phyloP scores from a whole-genome alignment of 2,113 vertebrate species.

The Phylloscopus trochilus region DNA sequence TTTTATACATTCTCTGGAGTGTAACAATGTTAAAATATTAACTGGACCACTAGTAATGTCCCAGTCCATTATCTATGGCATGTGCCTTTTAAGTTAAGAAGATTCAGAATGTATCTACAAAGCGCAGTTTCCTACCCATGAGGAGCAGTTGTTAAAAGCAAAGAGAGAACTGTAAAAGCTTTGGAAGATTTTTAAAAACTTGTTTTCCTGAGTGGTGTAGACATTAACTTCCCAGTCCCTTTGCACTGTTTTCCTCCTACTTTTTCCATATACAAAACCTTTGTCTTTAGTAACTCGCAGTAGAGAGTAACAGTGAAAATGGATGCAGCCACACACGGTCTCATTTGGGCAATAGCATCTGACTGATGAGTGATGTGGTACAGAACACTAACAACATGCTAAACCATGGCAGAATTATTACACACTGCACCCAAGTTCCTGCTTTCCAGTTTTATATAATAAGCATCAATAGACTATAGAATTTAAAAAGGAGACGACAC shows the following conservation, averaged over 20 bases:
- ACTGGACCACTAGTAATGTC: not conserved
- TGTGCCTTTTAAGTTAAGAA: not conserved
- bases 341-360: not conserved
- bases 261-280: not conserved
- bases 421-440: not conserved
- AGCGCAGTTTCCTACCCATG: rapidly evolving
- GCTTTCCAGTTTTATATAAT: not conserved
- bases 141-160: not conserved
- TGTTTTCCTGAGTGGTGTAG: not conserved
- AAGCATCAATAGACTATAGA: not conserved
- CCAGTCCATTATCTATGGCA: not conserved
- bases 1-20: not conserved
- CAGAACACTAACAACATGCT: not conserved
- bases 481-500: not conserved
- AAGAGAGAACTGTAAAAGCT: not conserved
- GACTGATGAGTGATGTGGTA: not conserved
- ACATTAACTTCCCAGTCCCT: not conserved
- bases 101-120: not conserved
- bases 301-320: not conserved
- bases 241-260: not conserved
- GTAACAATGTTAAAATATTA: not conserved
- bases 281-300: not conserved
- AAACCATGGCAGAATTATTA: not conserved
- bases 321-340: not conserved
- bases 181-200: not conserved